Conservation (phyloP, 2,888 invertebrate species). For the Rotaria socialis region DNA sequence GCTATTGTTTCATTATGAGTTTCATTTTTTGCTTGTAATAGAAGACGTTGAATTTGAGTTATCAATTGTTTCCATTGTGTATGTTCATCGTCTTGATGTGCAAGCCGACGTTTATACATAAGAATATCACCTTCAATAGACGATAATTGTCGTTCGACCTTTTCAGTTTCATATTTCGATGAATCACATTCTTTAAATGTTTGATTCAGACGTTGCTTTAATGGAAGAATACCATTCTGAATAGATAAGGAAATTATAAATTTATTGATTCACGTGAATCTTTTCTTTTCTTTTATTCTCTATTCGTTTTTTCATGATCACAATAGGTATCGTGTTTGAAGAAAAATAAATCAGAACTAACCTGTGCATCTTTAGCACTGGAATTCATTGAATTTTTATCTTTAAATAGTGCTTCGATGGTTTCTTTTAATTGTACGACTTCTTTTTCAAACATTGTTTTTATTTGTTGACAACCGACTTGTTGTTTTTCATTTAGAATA, state of each 20-base stretch:
- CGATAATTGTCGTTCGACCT: conserved; percentile 38
- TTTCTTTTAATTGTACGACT: conserved; percentile 60
- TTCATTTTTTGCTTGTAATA: conserved; percentile 37
- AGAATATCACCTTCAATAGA: conserved; percentile 45
- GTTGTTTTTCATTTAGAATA: conserved; percentile 49
- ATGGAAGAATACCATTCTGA: not conserved
- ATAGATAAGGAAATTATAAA: not conserved
- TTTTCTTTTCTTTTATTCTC: too few relatives aligned
- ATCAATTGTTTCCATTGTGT: conserved; percentile 28
- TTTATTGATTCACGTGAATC: too few relatives aligned
- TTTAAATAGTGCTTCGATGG: conserved; percentile 61
- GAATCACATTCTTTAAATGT: conserved; percentile 33
- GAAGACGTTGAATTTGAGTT: not conserved
- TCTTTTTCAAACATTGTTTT: conserved; percentile 62
- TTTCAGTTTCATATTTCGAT: conserved; percentile 27
- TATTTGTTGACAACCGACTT: not conserved
- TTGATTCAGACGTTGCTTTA: not conserved
- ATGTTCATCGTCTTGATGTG: conserved; percentile 45
- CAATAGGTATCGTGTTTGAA: too few relatives aligned
- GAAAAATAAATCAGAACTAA: not conserved
- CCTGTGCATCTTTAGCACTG: not conserved
- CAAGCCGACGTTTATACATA: conserved; percentile 41
- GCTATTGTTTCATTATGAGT: not conserved
- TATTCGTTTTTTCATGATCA: too few relatives aligned
- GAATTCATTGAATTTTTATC: conserved; percentile 50